Percentiles rank a stretch among this genome's conserved stretches.
These are phyloP conservation scores for Aurelia coerulea DNA, from an alignment of 30 jellyfish, hydroid and myxozoan genomes.

Conservation along the genomic window DNA sequence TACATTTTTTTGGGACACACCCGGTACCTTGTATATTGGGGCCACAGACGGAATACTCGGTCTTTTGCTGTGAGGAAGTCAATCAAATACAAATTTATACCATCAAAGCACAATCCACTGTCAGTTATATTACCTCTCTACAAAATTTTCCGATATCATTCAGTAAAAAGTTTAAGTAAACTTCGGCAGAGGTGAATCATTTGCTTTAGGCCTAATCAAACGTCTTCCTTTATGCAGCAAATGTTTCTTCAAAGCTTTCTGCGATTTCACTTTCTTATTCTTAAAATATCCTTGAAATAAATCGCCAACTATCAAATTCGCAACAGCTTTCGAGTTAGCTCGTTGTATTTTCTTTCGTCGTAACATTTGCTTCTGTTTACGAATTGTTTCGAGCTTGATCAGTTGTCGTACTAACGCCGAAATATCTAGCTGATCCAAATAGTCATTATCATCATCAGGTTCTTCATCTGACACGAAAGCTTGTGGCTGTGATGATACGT, in stretches of 20 bases:
- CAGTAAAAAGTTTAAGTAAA: neutral
- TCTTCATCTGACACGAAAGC: slow-evolving; percentile 19
- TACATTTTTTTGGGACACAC: too few species aligned
- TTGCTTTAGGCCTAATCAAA: slow-evolving; percentile 9
- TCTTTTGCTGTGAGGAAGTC: too few species aligned
- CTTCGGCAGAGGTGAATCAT: slow-evolving; percentile 68
- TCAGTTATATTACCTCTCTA: neutral
- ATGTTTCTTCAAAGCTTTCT: slow-evolving; percentile 66
- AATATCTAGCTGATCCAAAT: slow-evolving; percentile 61
- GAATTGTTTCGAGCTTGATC: slow-evolving; percentile 65
- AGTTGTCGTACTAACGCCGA: slow-evolving; percentile 69
- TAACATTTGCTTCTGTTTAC: slow-evolving; percentile 48
- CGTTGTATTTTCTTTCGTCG: slow-evolving; percentile 43
- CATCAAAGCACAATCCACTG: neutral
- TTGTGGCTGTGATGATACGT: neutral
- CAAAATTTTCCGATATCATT: too few species aligned
- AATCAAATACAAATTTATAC: too few species aligned
- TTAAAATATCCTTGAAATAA: slow-evolving; percentile 55
- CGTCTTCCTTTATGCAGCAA: slow-evolving; percentile 39
- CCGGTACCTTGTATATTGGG: too few species aligned
- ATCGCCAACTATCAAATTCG: slow-evolving; percentile 55
- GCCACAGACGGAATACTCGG: too few species aligned
- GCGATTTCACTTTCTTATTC: slow-evolving; percentile 21
- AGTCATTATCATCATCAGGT: slow-evolving; percentile 54
- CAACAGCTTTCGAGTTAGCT: slow-evolving; percentile 41